A percentile compares a stretch with the other conserved stretches of the same genome.
These are phyloP conservation scores for Lasioglossum albipes DNA, from an alignment of 1,140 invertebrate species.

Conservation along the genomic window DNA sequence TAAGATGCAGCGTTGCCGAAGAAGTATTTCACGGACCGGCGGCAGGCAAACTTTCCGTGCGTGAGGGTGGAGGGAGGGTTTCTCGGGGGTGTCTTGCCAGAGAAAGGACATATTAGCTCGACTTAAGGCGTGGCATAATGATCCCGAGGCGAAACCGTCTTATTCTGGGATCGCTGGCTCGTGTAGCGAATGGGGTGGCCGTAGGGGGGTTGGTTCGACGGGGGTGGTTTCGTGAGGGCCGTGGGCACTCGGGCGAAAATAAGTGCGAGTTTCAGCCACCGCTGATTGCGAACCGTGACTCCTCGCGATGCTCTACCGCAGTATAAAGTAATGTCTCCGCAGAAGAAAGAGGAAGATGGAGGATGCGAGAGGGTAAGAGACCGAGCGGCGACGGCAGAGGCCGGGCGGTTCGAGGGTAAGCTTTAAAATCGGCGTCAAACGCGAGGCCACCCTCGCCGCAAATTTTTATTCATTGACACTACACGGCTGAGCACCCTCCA, in stretches of 20 bases:
- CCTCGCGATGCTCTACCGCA: constrained; percentile 50
- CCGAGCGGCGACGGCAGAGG: no score
- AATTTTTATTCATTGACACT: constrained; percentile 81
- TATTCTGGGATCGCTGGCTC: constrained; percentile 54
- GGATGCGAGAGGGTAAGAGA: constrained; percentile 16
- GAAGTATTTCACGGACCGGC: no score
- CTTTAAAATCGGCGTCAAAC: constrained; percentile 77
- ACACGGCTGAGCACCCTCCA: constrained; percentile 70
- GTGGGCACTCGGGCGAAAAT: constrained; percentile 75
- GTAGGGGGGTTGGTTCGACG: background rate
- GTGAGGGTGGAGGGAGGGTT: no score
- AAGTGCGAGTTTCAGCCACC: constrained; percentile 75
- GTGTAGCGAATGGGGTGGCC: background rate
- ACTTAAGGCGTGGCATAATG: constrained; percentile 79
- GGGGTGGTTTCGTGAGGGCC: constrained; percentile 56
- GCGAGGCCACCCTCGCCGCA: constrained; percentile 70
- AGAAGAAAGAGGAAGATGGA: constrained; percentile 5
- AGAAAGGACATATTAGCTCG: constrained; percentile 78
- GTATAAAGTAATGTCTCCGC: constrained; percentile 63
- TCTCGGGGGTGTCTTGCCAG: background rate
- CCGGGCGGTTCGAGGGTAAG: constrained; percentile 48
- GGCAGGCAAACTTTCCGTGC: no score
- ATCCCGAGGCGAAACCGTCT: constrained; percentile 74
- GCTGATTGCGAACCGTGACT: constrained; percentile 74
- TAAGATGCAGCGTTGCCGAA: no score